phyloP scores from a whole-genome alignment of 2,888 invertebrate species.

The Limnephilus rhombicus region DNA sequence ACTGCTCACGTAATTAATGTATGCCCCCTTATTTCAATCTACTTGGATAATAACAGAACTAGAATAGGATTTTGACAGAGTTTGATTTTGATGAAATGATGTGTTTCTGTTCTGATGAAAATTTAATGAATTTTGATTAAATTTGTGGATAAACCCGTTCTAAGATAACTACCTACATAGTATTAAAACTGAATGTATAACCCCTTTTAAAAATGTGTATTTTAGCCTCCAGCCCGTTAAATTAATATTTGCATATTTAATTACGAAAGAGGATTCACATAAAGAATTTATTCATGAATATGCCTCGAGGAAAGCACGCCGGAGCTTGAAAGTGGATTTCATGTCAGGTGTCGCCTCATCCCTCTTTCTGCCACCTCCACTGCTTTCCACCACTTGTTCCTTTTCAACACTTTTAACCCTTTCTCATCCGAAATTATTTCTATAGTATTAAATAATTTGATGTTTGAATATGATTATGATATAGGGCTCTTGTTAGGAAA shows the following conservation, averaged over 20 bases:
- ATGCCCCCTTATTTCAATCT: too few species aligned
- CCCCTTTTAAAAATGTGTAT: not conserved
- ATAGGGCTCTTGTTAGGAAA: not conserved
- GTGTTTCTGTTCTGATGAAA: too few species aligned
- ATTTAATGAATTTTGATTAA: too few species aligned
- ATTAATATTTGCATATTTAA: slow-evolving; percentile 1
- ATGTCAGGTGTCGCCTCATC: not conserved
- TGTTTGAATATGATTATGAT: not conserved
- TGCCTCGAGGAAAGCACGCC: not conserved
- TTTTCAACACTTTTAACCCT: not conserved
- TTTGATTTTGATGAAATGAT: too few species aligned
- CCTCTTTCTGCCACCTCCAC: not conserved
- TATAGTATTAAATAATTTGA: not conserved
- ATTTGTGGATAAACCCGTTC: too few species aligned
- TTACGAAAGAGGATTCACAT: not conserved
- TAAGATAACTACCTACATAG: not conserved
- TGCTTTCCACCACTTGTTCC: not conserved
- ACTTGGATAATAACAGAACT: too few species aligned
- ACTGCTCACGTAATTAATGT: too few species aligned
- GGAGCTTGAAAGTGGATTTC: not conserved
- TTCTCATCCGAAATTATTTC: not conserved
- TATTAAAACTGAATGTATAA: not conserved
- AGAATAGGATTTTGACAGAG: too few species aligned
- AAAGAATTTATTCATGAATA: slow-evolving; percentile 1
- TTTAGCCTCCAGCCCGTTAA: not conserved